Conservation (phyloP, 2,888 invertebrate species). For the Pseudococcus viburni region DNA sequence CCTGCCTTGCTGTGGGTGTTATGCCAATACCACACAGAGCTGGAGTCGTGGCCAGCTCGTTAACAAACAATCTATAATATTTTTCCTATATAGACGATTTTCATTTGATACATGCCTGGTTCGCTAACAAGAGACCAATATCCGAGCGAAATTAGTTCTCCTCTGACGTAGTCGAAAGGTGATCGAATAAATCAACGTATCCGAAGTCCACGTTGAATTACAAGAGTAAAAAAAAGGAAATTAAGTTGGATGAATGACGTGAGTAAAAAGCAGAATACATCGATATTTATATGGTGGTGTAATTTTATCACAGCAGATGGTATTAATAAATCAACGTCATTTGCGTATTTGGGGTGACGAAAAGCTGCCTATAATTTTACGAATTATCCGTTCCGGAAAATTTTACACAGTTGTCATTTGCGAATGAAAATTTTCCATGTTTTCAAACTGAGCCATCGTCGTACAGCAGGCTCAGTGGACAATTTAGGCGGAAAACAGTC, state of each 20-base stretch:
- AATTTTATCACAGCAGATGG: neutral
- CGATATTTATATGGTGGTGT: neutral
- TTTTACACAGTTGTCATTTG: neutral
- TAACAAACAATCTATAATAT: conserved; percentile 6
- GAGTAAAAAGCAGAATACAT: conserved; percentile 10
- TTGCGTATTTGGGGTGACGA: neutral
- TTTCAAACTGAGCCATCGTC: too few relatives aligned
- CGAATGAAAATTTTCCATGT: neutral
- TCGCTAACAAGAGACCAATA: neutral
- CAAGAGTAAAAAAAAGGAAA: neutral
- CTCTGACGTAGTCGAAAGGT: neutral
- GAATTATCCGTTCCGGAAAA: neutral
- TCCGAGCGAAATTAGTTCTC: neutral
- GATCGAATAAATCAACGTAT: conserved; percentile 14
- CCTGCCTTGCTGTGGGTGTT: too few relatives aligned
- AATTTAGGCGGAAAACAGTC: too few relatives aligned
- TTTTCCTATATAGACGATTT: neutral
- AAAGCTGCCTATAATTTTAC: neutral
- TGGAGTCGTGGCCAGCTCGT: neutral
- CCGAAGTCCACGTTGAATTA: neutral
- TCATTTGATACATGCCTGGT: neutral
- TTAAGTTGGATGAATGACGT: neutral
- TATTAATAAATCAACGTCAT: neutral
- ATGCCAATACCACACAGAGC: neutral
- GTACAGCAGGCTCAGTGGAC: too few relatives aligned